Base-by-base conservation (phyloP, 2,888 invertebrate genomes). In the Drosophila tanythrix region DNA sequence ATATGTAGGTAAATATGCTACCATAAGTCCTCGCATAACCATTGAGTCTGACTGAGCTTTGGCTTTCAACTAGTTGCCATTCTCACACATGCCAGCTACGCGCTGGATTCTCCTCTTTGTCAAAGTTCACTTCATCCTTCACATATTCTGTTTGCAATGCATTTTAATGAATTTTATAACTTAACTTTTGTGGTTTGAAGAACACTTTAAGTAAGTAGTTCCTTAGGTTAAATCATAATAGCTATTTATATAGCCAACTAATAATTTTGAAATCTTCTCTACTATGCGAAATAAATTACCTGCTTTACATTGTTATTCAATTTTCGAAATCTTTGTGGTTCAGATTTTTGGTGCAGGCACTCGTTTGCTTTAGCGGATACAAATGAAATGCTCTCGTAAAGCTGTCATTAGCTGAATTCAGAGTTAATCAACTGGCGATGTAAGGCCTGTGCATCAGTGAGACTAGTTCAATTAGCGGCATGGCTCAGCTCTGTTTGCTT, bases 401-500 rank as follows among this genome's bases (percentile, higher is more conserved):
- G 38, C 27, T 25, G 55, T 55, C 53, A 57, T 75, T 53, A 38
- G 35, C 76, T 25, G 50, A 13, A n/a, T 61, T 75, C 29, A 27
- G 36, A 38, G 59, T 33, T 53, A 63, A 64, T 76, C 67, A 72
- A 35, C 35, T 46, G 56, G 11, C 38, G 27, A 40, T 13, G 40
- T 61, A 57, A 36, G 35, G 60, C 40, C 46, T 57, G 65, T 63
- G 57, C 62, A 69, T 77, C 77, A 73, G 35, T 35, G 60, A 56
- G 62, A 65, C 58, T 72, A 67, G 65, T 73, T 77, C 77, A 77
- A 77, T 77, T 77, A 76, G 61, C 52, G 43, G 57, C 21, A 57
- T 31, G 61, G 38, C 55, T 36, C 40, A 31, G 38, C 50, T 52
- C 56, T 56, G 53, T 68, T 68, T 76, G 68, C 53, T 21, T 21